Conservation (phyloP, 2,888 invertebrate genomes). For the Ormyrus rosae region DNA sequence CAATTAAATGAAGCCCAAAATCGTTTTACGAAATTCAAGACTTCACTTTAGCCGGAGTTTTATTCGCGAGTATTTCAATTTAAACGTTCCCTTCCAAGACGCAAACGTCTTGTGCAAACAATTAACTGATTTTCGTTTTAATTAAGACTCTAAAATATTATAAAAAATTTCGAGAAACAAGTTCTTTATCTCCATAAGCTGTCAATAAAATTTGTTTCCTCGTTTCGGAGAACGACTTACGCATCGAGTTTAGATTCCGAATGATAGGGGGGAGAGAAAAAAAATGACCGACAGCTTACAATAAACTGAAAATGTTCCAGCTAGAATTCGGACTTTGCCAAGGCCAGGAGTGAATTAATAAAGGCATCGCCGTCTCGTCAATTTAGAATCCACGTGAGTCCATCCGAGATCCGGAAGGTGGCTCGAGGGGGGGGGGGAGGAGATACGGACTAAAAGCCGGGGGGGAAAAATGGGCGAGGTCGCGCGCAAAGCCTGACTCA, state of each 20-base stretch:
- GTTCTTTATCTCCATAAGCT: too few relatives aligned
- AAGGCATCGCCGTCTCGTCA: slow-evolving; percentile 12
- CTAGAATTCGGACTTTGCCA: slow-evolving; percentile 1
- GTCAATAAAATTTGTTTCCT: too few relatives aligned
- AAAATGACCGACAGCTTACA: background rate
- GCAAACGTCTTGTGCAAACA: background rate
- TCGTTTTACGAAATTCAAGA: too few relatives aligned
- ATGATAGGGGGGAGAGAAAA: too few relatives aligned
- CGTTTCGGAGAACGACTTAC: too few relatives aligned
- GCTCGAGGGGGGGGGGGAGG: background rate
- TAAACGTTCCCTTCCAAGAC: background rate
- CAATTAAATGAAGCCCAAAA: too few relatives aligned
- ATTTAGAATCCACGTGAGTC: slow-evolving; percentile 37
- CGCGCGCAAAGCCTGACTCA: slow-evolving; percentile 29
- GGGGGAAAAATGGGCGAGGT: slow-evolving; percentile 48
- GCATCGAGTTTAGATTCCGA: too few relatives aligned
- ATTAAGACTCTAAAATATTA: background rate
- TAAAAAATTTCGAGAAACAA: background rate
- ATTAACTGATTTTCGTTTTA: background rate
- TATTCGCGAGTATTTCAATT: background rate
- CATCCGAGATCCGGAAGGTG: too few relatives aligned
- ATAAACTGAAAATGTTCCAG: slow-evolving; percentile 9
- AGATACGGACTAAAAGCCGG: background rate
- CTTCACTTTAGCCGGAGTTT: too few relatives aligned
- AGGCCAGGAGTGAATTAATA: slow-evolving; percentile 27